Percentiles rank a stretch among this genome's conserved stretches.
Evolutionary conservation across 2,888 invertebrate species (phyloP).

Genomic region (Sphaerophoria rueppellii): DNA sequence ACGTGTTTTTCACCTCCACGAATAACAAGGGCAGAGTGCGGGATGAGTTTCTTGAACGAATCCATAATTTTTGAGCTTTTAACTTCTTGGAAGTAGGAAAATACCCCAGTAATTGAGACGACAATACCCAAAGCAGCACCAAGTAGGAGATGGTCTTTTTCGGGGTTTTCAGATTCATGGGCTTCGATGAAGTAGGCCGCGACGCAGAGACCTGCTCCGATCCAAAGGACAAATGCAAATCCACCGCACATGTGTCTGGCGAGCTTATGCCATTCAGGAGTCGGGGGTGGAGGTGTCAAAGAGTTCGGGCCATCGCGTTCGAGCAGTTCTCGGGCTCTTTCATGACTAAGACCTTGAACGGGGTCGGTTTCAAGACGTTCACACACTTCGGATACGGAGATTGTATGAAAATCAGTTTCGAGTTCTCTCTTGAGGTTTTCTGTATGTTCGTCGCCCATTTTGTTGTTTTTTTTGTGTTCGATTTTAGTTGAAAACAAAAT

Average conservation of each 20-base stretch:
- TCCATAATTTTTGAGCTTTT: constrained; percentile 99
- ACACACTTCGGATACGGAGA: constrained; percentile 95
- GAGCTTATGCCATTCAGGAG: constrained; percentile 99
- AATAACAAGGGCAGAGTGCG: constrained; percentile 96
- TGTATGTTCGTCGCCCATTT: not conserved
- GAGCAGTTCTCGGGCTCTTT: constrained; percentile 96
- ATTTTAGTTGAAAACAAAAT: not conserved
- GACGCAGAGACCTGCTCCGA: constrained; percentile 98
- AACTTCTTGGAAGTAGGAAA: constrained; percentile 93
- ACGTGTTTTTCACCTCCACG: constrained; percentile 97
- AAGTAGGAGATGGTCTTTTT: constrained; percentile 98
- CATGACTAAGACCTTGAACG: constrained; percentile 95
- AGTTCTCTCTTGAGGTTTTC: constrained; percentile 57
- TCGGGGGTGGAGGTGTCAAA: constrained; percentile 97
- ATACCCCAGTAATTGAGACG: constrained; percentile 98
- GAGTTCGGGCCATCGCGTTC: constrained; percentile 98
- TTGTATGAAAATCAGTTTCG: constrained; percentile 77
- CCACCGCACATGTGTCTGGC: constrained; percentile 99
- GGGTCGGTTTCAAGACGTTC: constrained; percentile 91
- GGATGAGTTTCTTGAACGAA: constrained; percentile 99
- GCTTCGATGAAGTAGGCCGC: constrained; percentile 97
- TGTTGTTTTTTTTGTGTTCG: no score
- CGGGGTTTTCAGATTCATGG: constrained; percentile 96
- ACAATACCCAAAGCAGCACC: constrained; percentile 97
- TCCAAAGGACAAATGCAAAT: constrained; percentile 97